Evolutionary conservation across 2,113 vertebrate genomes (phyloP).

Genomic region (Rhinichthys klamathensis): DNA sequence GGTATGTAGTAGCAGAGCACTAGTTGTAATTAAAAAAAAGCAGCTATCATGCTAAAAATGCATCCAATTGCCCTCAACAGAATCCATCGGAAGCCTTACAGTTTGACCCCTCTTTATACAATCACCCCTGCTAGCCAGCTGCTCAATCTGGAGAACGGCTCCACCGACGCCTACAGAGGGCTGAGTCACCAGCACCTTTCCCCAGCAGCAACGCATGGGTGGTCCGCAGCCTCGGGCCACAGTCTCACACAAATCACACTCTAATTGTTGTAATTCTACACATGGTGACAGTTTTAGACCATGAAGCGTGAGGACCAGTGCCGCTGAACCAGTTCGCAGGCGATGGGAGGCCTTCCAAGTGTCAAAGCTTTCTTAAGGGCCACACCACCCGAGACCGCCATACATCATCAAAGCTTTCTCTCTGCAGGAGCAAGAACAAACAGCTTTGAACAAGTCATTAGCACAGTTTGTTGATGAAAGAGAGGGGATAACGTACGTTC

Average conservation of each 20-base stretch:
- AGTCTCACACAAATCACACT: conserved; percentile 66
- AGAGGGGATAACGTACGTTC: conserved; percentile 39
- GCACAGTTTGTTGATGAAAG: conserved; percentile 50
- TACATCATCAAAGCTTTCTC: conserved; percentile 48
- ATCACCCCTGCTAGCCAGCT: conserved; percentile 11
- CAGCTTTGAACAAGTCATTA: conserved; percentile 49
- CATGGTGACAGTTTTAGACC: conserved; percentile 73
- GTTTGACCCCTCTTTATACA: conserved; percentile 36
- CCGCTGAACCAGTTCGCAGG: conserved; percentile 42
- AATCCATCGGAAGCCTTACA: conserved; percentile 7
- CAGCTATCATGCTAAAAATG: background rate
- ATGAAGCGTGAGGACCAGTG: conserved; percentile 54
- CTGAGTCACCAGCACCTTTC: conserved; percentile 34
- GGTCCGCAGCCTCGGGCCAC: conserved; percentile 55
- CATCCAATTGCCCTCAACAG: background rate
- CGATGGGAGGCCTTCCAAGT: conserved; percentile 61
- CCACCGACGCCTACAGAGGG: conserved; percentile 40
- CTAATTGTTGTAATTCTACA: conserved; percentile 68
- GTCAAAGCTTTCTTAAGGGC: conserved; percentile 72
- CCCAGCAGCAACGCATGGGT: conserved; percentile 48
- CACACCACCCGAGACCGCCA: conserved; percentile 67
- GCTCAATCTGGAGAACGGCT: conserved; percentile 16
- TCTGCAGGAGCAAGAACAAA: conserved; percentile 34
- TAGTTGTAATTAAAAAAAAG: background rate
- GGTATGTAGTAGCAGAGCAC: background rate